Evolutionary conservation across 2,113 vertebrate species (phyloP).

Genomic region (Odontophorus gujanensis): DNA sequence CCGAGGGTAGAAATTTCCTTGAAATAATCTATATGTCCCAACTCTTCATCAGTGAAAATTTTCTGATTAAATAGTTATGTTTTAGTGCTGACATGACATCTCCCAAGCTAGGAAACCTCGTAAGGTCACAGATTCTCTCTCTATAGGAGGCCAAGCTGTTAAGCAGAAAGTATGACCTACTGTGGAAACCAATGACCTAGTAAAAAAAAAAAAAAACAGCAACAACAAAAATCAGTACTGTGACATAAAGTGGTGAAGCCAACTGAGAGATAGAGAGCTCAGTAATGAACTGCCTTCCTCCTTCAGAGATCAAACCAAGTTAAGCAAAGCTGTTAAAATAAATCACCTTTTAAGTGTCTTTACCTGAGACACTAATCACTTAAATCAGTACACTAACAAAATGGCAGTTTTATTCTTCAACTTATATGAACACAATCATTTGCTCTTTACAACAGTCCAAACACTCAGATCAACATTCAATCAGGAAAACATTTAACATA

Average conservation of each 20-base stretch:
- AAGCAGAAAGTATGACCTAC: constrained; percentile 48
- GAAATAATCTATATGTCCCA: background rate
- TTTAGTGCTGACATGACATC: background rate
- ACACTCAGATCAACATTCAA: background rate
- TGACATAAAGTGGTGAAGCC: background rate
- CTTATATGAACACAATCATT: background rate
- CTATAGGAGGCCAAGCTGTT: constrained; percentile 42
- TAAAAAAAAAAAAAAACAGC: background rate
- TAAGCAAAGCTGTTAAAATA: constrained; percentile 51
- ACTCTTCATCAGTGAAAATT: background rate
- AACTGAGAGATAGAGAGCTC: constrained; percentile 33
- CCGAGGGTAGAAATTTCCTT: background rate
- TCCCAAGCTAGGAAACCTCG: constrained; percentile 2
- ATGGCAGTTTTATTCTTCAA: background rate
- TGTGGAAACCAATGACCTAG: constrained; percentile 34
- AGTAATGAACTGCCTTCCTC: constrained; percentile 46
- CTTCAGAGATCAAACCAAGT: constrained; percentile 51
- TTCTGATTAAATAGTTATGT: constrained; percentile 37
- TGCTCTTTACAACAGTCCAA: background rate
- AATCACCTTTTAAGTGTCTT: constrained; percentile 12
- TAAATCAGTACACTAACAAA: background rate
- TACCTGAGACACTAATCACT: background rate
- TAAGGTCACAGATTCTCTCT: constrained; percentile 56
- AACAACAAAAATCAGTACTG: background rate
- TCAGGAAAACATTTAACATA: background rate